These are phyloP conservation scores for Pseudorhombus dupliciocellatus DNA, from an alignment of 2,113 vertebrate genomes.

Conservation along the genomic window DNA sequence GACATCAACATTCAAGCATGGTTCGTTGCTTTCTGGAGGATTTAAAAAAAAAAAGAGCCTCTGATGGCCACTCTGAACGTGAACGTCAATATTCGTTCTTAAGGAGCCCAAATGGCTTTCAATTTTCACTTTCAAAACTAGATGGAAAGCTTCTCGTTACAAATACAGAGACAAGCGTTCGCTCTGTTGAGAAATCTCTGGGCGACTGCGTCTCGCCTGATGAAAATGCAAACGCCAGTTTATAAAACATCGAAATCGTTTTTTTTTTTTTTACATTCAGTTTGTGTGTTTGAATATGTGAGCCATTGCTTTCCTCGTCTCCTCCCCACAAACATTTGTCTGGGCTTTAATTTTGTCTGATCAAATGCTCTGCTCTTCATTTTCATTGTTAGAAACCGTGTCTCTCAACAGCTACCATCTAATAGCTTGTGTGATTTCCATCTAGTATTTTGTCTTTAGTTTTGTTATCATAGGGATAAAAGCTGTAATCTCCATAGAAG, in stretches of 20 bases:
- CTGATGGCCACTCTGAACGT: slow-evolving; percentile 2
- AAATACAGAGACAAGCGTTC: slow-evolving; percentile 3
- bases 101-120: neutral
- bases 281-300: neutral
- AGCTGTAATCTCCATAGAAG: neutral
- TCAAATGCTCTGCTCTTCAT: too few relatives aligned
- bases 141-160: slow-evolving; percentile 19
- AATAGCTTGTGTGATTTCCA: neutral
- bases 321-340: neutral
- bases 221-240: slow-evolving; percentile 8
- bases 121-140: slow-evolving; percentile 14
- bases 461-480: neutral
- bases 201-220: neutral
- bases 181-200: slow-evolving; percentile 1
- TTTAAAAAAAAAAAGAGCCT: slow-evolving; percentile 11
- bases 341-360: neutral
- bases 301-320: neutral
- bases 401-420: too few relatives aligned
- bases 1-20: slow-evolving; percentile 41
- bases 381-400: too few relatives aligned
- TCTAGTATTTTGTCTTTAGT: neutral
- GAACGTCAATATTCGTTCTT: slow-evolving; percentile 34
- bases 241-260: neutral
- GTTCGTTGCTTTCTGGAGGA: slow-evolving; percentile 22
- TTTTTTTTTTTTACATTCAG: neutral